phyloP scores from a whole-genome alignment of 1,140 invertebrate species.

The Eciton burchellii region DNA sequence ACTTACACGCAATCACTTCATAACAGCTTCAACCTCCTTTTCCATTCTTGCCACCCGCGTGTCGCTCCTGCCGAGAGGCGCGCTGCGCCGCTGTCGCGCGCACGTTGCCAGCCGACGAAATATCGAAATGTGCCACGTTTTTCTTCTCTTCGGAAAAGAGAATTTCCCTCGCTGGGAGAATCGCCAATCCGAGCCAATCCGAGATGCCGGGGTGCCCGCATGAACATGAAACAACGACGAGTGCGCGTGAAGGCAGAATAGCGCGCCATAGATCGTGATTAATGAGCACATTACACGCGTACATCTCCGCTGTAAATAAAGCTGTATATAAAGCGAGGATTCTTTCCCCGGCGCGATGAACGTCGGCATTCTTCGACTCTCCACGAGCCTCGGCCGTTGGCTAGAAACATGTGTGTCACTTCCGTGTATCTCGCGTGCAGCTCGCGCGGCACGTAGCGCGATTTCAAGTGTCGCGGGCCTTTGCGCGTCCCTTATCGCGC shows the following conservation, averaged over 20 bases:
- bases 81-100: neutral
- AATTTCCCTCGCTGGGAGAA: no score
- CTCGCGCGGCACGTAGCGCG: neutral
- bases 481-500: conserved; percentile 68
- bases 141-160: neutral
- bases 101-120: neutral
- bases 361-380: neutral
- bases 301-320: neutral
- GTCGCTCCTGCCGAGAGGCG: conserved; percentile 41
- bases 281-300: neutral
- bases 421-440: conserved; percentile 23
- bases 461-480: conserved; percentile 48
- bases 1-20: conserved; percentile 64
- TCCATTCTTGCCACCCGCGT: conserved; percentile 48
- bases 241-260: neutral
- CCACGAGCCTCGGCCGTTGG: neutral
- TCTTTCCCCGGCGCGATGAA: neutral
- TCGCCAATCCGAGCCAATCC: neutral
- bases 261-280: no score
- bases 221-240: neutral
- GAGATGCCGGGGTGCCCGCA: no score
- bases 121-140: neutral
- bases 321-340: neutral
- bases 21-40: conserved; percentile 72
- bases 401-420: conserved; percentile 50